Evolutionary conservation across 2,888 invertebrate genomes (phyloP).

Genomic region (Seira sanloemensis): DNA sequence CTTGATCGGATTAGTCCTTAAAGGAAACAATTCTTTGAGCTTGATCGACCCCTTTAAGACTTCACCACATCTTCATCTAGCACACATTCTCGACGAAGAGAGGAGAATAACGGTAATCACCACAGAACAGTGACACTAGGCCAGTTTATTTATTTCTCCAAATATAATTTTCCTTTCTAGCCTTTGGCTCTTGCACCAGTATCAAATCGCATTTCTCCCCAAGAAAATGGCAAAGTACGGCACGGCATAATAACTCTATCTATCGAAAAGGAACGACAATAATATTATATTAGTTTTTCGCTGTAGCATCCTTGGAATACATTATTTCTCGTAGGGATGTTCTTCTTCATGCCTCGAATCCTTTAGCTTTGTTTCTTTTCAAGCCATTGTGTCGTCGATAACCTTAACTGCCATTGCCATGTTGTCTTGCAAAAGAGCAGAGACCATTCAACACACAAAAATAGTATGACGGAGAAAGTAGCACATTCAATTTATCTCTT

Average conservation of each 20-base stretch:
- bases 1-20: neutral
- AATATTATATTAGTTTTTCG: neutral
- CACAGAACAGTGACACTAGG: neutral
- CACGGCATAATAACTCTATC: neutral
- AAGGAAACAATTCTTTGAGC: neutral
- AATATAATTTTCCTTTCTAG: neutral
- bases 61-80: neutral
- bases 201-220: neutral
- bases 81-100: too few species aligned
- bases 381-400: neutral
- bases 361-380: neutral
- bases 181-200: neutral
- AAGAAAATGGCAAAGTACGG: neutral
- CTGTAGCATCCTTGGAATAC: neutral
- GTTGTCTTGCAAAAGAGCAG: neutral
- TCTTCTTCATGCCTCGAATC: neutral
- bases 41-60: neutral
- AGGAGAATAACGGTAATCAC: neutral
- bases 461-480: neutral
- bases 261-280: neutral
- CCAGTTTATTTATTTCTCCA: neutral
- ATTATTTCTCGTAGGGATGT: neutral
- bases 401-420: neutral
- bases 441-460: neutral
- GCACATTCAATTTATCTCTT: slow-evolving; percentile 36